Conservation (phyloP, 2,888 invertebrate genomes). For the Archips xylosteana region DNA sequence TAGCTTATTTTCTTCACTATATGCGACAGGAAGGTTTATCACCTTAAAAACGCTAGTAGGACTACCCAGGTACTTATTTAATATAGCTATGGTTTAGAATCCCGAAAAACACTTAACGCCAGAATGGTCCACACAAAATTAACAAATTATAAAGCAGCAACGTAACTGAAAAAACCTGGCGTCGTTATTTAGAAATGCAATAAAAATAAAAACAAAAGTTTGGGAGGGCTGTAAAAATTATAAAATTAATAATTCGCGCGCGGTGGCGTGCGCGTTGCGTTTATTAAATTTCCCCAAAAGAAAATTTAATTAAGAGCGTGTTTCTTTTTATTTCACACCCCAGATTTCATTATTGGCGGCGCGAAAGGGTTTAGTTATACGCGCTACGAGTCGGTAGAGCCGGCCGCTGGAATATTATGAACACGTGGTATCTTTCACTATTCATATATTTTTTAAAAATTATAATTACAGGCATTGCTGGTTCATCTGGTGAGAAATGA, state of each 20-base stretch:
- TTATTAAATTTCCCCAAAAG: conserved; percentile 83
- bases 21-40: no score
- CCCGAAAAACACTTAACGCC: no score
- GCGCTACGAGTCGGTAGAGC: conserved; percentile 55
- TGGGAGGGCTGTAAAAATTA: conserved; percentile 37
- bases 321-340: conserved; percentile 84
- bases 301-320: conserved; percentile 85
- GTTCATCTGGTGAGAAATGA: no score
- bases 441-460: no score
- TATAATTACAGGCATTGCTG: no score
- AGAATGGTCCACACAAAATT: neutral
- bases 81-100: no score
- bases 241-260: conserved; percentile 48
- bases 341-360: conserved; percentile 82
- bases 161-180: conserved; percentile 22
- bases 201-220: conserved; percentile 41
- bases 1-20: no score
- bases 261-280: conserved; percentile 60
- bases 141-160: conserved; percentile 11
- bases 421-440: neutral
- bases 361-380: conserved; percentile 76
- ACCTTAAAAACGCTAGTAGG: no score
- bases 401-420: conserved; percentile 2
- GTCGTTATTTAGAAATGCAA: conserved; percentile 38
- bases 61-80: no score